phyloP scores from a whole-genome alignment of 2,888 invertebrate species.

The Oxytorus armatus region DNA sequence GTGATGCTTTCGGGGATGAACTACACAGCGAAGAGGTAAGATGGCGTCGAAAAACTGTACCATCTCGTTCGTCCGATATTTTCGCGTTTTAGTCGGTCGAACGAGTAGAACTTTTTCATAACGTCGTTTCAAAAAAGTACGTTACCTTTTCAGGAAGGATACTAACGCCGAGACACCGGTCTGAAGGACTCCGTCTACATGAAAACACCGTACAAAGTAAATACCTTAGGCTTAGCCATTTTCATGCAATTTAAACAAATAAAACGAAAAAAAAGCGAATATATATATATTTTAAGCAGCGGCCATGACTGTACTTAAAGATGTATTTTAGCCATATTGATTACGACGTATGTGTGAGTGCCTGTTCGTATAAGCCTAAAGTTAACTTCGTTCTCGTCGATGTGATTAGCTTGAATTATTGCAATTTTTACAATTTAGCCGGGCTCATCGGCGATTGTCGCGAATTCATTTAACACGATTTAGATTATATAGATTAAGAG shows the following conservation, averaged over 20 bases:
- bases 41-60: constrained; percentile 25
- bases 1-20: constrained; percentile 68
- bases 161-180: constrained; percentile 85
- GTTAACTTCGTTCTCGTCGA: constrained; percentile 55
- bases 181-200: constrained; percentile 79
- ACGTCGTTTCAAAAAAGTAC: constrained; percentile 63
- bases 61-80: constrained; percentile 43
- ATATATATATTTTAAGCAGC: constrained; percentile 79
- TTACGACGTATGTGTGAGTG: constrained; percentile 83
- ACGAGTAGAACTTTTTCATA: constrained; percentile 42
- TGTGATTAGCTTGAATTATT: constrained; percentile 70
- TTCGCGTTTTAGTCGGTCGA: constrained; percentile 13
- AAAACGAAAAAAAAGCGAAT: constrained; percentile 50
- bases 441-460: constrained; percentile 71
- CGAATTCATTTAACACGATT: constrained; percentile 43
- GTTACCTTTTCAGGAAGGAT: constrained; percentile 83
- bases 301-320: constrained; percentile 83
- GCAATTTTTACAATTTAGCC: constrained; percentile 67
- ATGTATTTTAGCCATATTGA: constrained; percentile 81
- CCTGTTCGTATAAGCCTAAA: constrained; percentile 80
- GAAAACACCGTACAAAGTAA: constrained; percentile 83
- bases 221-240: constrained; percentile 81
- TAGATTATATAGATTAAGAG: constrained; percentile 32
- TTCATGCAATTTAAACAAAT: constrained; percentile 73
- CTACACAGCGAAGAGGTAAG: constrained; percentile 81